These are phyloP conservation scores for Chaitophorus viminalis DNA, from an alignment of 2,888 invertebrate species.

Conservation along the genomic window DNA sequence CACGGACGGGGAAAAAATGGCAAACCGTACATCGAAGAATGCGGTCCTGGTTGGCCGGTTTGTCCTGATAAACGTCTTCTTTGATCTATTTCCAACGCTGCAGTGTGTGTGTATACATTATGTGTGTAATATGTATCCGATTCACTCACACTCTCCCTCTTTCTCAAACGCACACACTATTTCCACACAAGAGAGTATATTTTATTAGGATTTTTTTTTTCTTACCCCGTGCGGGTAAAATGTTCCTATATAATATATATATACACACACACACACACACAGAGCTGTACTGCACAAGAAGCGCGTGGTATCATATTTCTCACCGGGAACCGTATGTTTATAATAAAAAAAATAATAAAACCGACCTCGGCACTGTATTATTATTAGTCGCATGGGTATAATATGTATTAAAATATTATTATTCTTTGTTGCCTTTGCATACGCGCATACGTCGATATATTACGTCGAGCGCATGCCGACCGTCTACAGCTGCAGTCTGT, in stretches of 20 bases:
- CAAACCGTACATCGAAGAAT: constrained; percentile 56
- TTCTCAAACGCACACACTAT: background rate
- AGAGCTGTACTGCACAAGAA: background rate
- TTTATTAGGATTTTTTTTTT: background rate
- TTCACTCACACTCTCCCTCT: background rate
- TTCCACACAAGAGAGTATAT: constrained; percentile 5
- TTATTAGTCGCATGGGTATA: background rate
- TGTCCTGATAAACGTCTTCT: constrained; percentile 57
- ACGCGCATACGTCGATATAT: background rate
- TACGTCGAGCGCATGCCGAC: background rate
- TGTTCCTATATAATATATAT: background rate
- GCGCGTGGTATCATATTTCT: constrained; percentile 45
- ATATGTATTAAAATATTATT: background rate
- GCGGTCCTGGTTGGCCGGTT: constrained; percentile 61
- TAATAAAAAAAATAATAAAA: constrained; percentile 4
- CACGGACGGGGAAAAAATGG: constrained; percentile 40
- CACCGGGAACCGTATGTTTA: background rate
- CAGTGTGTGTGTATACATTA: too few relatives aligned
- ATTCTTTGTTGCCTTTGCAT: constrained; percentile 6
- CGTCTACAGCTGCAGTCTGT: background rate
- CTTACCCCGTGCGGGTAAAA: background rate
- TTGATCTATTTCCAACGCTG: constrained; percentile 57
- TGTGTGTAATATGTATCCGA: too few relatives aligned
- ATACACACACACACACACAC: background rate
- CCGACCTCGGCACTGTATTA: background rate